Evolutionary conservation across 2,113 vertebrate species (phyloP).

Genomic region (Esox niger): DNA sequence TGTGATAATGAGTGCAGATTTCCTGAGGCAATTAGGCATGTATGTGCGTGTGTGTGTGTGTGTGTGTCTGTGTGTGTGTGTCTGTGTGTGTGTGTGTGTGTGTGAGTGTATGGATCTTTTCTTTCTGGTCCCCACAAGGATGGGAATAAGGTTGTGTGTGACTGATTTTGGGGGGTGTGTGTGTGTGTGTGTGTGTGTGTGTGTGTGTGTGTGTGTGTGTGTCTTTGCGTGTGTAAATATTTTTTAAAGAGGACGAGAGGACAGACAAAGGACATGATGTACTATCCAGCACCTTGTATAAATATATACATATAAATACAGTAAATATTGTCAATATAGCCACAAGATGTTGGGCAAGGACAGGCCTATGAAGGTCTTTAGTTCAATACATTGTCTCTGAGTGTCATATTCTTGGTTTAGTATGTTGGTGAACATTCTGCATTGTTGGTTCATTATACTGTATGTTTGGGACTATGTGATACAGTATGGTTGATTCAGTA

Average conservation of each 20-base stretch:
- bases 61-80: no score
- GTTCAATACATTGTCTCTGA: no score
- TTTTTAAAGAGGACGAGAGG: conserved; percentile 67
- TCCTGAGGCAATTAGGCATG: conserved; percentile 70
- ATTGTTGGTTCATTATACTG: neutral
- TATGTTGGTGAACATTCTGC: no score
- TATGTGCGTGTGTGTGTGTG: conserved; percentile 35
- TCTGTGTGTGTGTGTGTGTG: no score
- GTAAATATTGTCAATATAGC: neutral
- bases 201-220: conserved; percentile 36
- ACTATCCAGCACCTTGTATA: conserved; percentile 50
- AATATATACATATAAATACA: neutral
- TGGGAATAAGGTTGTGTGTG: no score
- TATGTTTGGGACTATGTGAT: neutral
- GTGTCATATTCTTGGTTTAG: no score
- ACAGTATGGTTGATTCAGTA: conserved; percentile 20
- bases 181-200: no score
- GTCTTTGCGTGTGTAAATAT: conserved; percentile 46
- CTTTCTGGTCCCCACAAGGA: no score
- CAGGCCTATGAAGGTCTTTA: neutral
- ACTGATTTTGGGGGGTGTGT: no score
- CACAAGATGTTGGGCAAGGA: conserved; percentile 48
- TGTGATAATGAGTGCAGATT: conserved; percentile 71
- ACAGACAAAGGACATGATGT: conserved; percentile 51
- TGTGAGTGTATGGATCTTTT: no score